phyloP scores from a whole-genome alignment of 35 echinoderm and acorn worm genomes.

The Antedon bifida region DNA sequence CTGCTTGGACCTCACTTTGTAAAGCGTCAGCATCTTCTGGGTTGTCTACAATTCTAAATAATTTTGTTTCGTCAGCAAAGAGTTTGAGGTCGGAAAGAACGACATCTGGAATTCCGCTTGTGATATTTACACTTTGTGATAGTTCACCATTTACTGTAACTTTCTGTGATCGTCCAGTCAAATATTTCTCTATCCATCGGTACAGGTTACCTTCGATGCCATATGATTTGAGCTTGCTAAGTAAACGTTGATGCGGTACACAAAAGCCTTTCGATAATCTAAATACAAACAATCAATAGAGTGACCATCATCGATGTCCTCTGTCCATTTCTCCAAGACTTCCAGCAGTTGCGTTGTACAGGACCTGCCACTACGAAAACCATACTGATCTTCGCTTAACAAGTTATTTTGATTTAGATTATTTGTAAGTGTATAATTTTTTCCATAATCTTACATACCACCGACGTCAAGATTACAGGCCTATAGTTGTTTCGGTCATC shows the following conservation, averaged over 20 bases:
- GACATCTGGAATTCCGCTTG: background rate
- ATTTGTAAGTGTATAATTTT: too few relatives aligned
- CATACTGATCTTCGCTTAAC: too few relatives aligned
- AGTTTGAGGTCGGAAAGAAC: background rate
- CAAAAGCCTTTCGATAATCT: too few relatives aligned
- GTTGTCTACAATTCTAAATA: background rate
- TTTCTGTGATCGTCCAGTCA: background rate
- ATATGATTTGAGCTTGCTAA: background rate
- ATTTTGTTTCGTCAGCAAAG: constrained; percentile 22
- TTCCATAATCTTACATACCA: too few relatives aligned
- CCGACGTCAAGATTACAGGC: too few relatives aligned
- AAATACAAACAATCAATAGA: too few relatives aligned
- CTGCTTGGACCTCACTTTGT: background rate
- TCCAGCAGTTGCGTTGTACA: too few relatives aligned
- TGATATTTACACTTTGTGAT: background rate
- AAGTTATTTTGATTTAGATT: too few relatives aligned
- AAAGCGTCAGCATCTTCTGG: background rate
- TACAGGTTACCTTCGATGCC: constrained; percentile 6
- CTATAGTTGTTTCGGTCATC: too few relatives aligned
- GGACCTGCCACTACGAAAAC: too few relatives aligned
- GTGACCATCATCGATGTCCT: too few relatives aligned
- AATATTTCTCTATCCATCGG: constrained; percentile 4
- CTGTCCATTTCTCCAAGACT: too few relatives aligned
- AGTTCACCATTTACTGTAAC: background rate
- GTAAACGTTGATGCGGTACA: background rate